Percentiles rank a stretch among this genome's conserved stretches.
These are phyloP conservation scores for Nycticebus coucang DNA, from an alignment of 2,113 vertebrate species.

Conservation along the genomic window DNA sequence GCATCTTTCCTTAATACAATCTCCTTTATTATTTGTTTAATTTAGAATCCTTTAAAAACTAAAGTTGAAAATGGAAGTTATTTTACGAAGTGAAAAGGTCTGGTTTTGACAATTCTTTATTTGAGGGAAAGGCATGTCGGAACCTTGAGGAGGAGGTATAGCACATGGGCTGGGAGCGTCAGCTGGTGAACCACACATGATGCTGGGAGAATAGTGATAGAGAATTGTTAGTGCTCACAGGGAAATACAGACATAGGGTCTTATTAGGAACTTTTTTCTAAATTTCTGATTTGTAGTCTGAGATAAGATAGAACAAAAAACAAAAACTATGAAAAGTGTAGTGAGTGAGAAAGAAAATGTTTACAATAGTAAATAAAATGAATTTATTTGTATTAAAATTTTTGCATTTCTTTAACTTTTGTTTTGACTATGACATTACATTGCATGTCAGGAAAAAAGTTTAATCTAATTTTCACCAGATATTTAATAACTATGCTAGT, in stretches of 20 bases:
- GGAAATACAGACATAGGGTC: accelerated
- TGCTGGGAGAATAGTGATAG: background rate
- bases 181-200: background rate
- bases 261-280: background rate
- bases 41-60: background rate
- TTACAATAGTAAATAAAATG: background rate
- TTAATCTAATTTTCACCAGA: background rate
- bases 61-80: background rate
- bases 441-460: background rate
- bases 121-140: background rate
- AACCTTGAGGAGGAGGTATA: background rate
- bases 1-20: background rate
- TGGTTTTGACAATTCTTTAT: background rate
- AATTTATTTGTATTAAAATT: background rate
- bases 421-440: background rate
- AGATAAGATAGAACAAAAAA: background rate
- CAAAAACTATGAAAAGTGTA: background rate
- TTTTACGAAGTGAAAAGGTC: background rate
- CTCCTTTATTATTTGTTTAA: background rate
- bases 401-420: background rate
- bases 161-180: background rate
- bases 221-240: background rate
- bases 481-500: background rate
- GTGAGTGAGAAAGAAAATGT: background rate
- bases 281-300: background rate